These are phyloP conservation scores for Dendropsophus ebraccatus DNA, from an alignment of 2,113 vertebrate genomes.

Conservation along the genomic window DNA sequence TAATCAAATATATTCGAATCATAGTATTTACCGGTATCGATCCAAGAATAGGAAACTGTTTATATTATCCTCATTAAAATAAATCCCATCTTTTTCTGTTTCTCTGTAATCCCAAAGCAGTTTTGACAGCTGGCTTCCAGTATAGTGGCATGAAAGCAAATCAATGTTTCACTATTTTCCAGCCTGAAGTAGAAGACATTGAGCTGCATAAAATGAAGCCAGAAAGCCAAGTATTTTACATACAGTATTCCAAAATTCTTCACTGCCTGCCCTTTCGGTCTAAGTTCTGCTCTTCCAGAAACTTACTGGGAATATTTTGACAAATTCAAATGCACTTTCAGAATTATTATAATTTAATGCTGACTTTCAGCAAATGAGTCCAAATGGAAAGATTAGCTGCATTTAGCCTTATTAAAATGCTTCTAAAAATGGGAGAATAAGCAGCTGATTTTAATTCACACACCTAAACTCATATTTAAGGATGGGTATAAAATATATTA, in stretches of 20 bases:
- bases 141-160: slow-evolving; percentile 15
- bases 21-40: slow-evolving; percentile 9
- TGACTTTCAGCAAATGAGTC: background rate
- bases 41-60: slow-evolving; percentile 25
- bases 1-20: slow-evolving; percentile 13
- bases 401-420: background rate
- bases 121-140: slow-evolving; percentile 39
- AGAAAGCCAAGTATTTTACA: background rate
- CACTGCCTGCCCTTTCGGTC: background rate
- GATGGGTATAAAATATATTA: too few relatives aligned
- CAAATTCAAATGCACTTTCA: slow-evolving; percentile 2
- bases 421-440: background rate
- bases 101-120: slow-evolving; percentile 25
- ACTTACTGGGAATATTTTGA: background rate
- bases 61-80: slow-evolving; percentile 32
- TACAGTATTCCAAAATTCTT: background rate
- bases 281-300: background rate
- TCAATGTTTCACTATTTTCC: slow-evolving; percentile 8
- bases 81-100: slow-evolving; percentile 8
- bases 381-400: background rate
- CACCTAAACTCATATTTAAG: background rate
- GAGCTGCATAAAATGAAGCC: background rate
- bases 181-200: slow-evolving; percentile 16
- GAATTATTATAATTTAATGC: slow-evolving; percentile 11
- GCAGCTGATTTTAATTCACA: background rate